phyloP scores from a whole-genome alignment of 2,888 invertebrate species.

The Agonopterix subpropinquella region DNA sequence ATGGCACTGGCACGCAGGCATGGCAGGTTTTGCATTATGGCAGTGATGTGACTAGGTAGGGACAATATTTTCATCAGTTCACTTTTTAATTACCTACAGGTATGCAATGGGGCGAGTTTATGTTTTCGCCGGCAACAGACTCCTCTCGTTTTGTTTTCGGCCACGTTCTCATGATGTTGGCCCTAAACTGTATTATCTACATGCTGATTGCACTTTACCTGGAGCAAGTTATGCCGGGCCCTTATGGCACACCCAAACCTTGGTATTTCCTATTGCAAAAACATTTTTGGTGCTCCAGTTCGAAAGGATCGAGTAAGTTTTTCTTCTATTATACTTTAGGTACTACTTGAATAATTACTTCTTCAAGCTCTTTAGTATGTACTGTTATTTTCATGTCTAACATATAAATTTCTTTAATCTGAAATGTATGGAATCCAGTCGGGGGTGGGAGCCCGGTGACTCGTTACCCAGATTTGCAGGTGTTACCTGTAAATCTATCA shows the following conservation, averaged over 20 bases:
- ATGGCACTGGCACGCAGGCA: too few species aligned
- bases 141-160: slow-evolving; percentile 81
- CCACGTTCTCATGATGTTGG: slow-evolving; percentile 81
- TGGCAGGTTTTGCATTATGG: too few species aligned
- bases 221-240: slow-evolving; percentile 91
- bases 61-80: slow-evolving; percentile 6
- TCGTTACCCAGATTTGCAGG: too few species aligned
- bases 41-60: background rate
- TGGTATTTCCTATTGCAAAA: slow-evolving; percentile 86
- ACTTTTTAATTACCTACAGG: slow-evolving; percentile 40
- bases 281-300: slow-evolving; percentile 67
- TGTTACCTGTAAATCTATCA: too few species aligned
- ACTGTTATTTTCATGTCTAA: too few species aligned
- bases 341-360: too few species aligned
- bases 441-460: too few species aligned
- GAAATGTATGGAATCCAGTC: too few species aligned
- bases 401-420: too few species aligned
- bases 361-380: too few species aligned
- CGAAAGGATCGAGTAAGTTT: too few species aligned
- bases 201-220: slow-evolving; percentile 87
- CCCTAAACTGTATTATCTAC: slow-evolving; percentile 82
- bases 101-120: slow-evolving; percentile 79
- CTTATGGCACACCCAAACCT: slow-evolving; percentile 86
- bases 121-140: slow-evolving; percentile 78
- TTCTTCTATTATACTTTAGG: too few species aligned